Base-by-base conservation (phyloP, 2,888 invertebrate species). In the Aspidiotus rigidus region DNA sequence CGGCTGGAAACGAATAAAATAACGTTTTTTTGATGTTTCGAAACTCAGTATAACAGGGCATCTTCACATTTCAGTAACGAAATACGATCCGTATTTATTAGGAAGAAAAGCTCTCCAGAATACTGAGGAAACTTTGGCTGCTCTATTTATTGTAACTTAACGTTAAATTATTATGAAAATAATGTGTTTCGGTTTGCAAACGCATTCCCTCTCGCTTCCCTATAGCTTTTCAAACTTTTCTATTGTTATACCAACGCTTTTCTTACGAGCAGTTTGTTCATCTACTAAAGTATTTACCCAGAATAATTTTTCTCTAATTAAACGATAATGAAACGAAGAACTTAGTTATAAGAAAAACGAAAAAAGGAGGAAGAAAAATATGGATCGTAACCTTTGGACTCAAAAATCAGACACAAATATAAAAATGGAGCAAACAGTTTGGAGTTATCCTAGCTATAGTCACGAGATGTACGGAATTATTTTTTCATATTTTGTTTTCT, bases 131-230 rank as follows among this genome's bases (percentile, higher is more conserved):
- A 11, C 49, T 2, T 49, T n/a, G 49, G 49, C n/a, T 49, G 49
- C 49, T n/a, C n/a, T 13, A 49, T 49, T 49, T 49, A 49, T 13
- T n/a, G 49, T 49, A 49, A 49, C 49, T 49, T 49, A 13, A 49
- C 49, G 49, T 49, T 49, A 49, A 49, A 49, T 49, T 49, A 49
- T 49, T 13, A 49, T n/a, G n/a, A 11, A n/a, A 49, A 49, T 11
- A 49, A 49, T 49, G 49, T 49, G 49, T 49, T 49, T 49, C 49
- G n/a, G 10, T 49, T 49, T 49, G 49, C 49, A 49, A n/a, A 49
- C 10, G 49, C 49, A 49, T 49, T 49, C 49, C n/a, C n/a, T 49
- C 10, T 13, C n/a, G 49, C 49, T 49, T n/a, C 49, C 49, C 49
- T 49, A 49, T 49, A 13, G 49, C 49, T 49, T 49, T n/a, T 49